Evolutionary conservation across 2,888 invertebrate genomes (phyloP).

Genomic region (Troides oblongomaculatus): DNA sequence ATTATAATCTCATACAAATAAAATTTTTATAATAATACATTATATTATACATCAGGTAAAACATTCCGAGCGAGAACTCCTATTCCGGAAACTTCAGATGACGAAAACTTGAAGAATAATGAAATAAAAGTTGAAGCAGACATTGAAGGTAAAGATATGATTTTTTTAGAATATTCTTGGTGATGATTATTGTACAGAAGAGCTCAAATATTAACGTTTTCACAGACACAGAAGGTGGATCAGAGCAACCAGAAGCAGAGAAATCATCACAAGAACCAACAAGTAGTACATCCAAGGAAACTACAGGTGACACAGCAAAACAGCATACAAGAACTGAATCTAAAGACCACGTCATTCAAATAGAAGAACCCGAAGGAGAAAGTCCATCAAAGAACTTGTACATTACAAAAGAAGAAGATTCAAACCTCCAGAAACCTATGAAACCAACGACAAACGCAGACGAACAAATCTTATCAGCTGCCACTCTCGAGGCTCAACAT

Average conservation of each 20-base stretch:
- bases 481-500: conserved; percentile 56
- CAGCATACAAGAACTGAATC: conserved; percentile 49
- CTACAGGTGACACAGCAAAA: conserved; percentile 38
- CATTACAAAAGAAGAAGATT: conserved; percentile 62
- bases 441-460: conserved; percentile 57
- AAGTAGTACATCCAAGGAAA: conserved; percentile 45
- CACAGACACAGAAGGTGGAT: conserved; percentile 54
- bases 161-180: too few relatives aligned
- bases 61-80: conserved; percentile 79
- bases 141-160: conserved; percentile 63
- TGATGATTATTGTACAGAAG: too few relatives aligned
- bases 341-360: conserved; percentile 61
- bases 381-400: conserved; percentile 55
- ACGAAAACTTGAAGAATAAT: conserved; percentile 61
- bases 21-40: too few relatives aligned
- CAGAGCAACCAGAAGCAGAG: conserved; percentile 56
- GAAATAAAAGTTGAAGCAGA: conserved; percentile 69
- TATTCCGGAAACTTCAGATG: conserved; percentile 79
- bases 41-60: conserved; percentile 42
- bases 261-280: conserved; percentile 58
- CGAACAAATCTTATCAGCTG: conserved; percentile 67
- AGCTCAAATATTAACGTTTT: neutral
- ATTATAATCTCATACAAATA: too few relatives aligned
- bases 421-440: conserved; percentile 58
- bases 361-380: conserved; percentile 60